A percentile compares a stretch with the other conserved stretches of the same genome.
These are phyloP conservation scores for Neoitamus cyanurus DNA, from an alignment of 2,888 invertebrate species.

Conservation along the genomic window DNA sequence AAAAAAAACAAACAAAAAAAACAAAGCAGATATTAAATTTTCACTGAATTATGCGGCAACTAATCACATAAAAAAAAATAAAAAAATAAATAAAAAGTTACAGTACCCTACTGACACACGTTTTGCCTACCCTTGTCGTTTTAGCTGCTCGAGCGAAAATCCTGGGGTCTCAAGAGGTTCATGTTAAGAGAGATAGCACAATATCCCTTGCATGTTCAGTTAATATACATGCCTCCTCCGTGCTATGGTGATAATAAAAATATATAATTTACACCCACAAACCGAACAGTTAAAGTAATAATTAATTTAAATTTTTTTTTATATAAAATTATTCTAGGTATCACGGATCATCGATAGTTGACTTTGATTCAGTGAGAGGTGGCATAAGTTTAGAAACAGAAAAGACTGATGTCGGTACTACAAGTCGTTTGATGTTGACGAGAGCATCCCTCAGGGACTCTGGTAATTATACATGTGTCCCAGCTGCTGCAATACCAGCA, in stretches of 20 bases:
- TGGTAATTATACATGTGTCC: conserved; percentile 91
- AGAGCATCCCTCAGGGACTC: conserved; percentile 87
- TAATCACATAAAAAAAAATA: not conserved
- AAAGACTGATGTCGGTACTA: conserved; percentile 86
- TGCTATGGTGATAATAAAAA: conserved; percentile 70
- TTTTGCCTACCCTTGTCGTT: conserved; percentile 47
- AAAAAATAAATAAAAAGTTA: not conserved
- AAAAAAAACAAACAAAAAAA: not conserved
- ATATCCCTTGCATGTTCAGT: conserved; percentile 90
- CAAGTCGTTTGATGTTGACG: conserved; percentile 85
- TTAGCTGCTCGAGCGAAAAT: conserved; percentile 89
- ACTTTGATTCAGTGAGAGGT: conserved; percentile 85
- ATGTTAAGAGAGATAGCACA: conserved; percentile 90
- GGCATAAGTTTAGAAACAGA: conserved; percentile 91
- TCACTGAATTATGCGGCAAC: conserved; percentile 30
- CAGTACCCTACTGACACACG: not conserved
- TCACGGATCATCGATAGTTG: conserved; percentile 83
- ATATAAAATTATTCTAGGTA: conserved; percentile 70
- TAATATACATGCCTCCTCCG: conserved; percentile 85
- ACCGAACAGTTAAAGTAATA: no score
- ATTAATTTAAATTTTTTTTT: not conserved
- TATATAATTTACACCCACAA: no score
- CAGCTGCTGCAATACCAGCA: conserved; percentile 84
- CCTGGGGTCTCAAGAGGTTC: conserved; percentile 86
- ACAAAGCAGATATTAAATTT: not conserved